Evolutionary conservation across 2,888 invertebrate genomes (phyloP), one percentile per base, ranked within the genome.

Genomic region (Leucophora obtusa): DNA sequence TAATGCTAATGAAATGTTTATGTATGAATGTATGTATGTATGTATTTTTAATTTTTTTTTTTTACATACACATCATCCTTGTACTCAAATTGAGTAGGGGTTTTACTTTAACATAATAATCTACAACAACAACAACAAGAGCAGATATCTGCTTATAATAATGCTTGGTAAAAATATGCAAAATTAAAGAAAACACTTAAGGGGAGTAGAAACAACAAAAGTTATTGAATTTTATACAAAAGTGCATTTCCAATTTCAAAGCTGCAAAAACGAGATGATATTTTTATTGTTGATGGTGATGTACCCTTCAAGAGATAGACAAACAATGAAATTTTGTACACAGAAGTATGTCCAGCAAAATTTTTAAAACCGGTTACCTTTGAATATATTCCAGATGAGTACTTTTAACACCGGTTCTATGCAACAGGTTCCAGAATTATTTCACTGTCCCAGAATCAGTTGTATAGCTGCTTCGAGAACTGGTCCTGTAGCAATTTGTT

Each of bases 1-100:
- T 62, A 50, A 62, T 50, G 62, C 24, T 62, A 62, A 62, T 62
- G 21, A 50, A 14, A 62, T 62, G 47, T 62, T 50, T 17, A 14
- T 14, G 6, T 38, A 38, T 38, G 7, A 35, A 21, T 28, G 1
- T n/a, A n/a, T n/a, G n/a, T n/a, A n/a, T n/a, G n/a, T n/a, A n/a
- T n/a, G n/a, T n/a, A n/a, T n/a, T n/a, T n/a, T n/a, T n/a, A n/a
- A n/a, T n/a, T 6, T 28, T 28, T 11, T 38, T n/a, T n/a, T 47
- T 2, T n/a, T n/a, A 47, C 6, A 47, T n/a, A n/a, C n/a, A 11
- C 38, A 38, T 38, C 38, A 38, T 38, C 14, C 38, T 11, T 38
- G 11, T n/a, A 47, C 43, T n/a, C 6, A 47, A 47, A 47, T 47
- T n/a, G 24, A 14, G 24, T 24, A 54, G 21, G 9, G 43, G 43